Conservation (phyloP, 1,140 invertebrate genomes). For the Anadara kagoshimensis region DNA sequence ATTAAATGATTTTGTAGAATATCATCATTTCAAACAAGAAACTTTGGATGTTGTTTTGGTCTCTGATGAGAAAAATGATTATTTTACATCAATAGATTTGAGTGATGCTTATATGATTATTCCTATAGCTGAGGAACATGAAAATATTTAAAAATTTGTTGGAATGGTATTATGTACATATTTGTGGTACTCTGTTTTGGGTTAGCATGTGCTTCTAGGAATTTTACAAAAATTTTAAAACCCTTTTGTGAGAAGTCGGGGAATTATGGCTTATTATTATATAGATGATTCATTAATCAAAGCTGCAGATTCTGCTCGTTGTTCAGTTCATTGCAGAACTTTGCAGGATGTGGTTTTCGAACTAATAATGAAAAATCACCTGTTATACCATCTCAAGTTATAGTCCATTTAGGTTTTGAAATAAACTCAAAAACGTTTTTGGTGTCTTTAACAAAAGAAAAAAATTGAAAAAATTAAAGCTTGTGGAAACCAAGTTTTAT, state of each 20-base stretch:
- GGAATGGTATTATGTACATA: slow-evolving; percentile 19
- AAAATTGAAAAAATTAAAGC: background rate
- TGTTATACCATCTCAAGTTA: slow-evolving; percentile 7
- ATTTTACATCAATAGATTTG: slow-evolving; percentile 17
- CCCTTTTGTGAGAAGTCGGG: background rate
- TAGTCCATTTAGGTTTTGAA: slow-evolving; percentile 2
- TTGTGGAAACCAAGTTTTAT: too few species aligned
- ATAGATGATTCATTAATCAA: slow-evolving; percentile 10
- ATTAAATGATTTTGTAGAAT: too few species aligned
- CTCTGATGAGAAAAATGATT: background rate
- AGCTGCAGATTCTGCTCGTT: background rate
- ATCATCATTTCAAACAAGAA: too few species aligned
- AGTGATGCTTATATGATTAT: slow-evolving; percentile 24
- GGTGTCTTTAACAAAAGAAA: too few species aligned
- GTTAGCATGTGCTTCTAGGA: slow-evolving; percentile 17
- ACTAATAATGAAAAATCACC: slow-evolving; percentile 19
- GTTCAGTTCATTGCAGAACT: background rate
- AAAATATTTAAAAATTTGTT: slow-evolving; percentile 25
- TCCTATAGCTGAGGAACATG: background rate
- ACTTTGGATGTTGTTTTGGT: slow-evolving; percentile 2
- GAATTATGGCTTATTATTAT: background rate
- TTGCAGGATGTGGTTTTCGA: slow-evolving; percentile 9
- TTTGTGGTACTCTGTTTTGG: slow-evolving; percentile 32
- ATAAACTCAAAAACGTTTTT: slow-evolving; percentile 5
- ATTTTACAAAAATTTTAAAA: slow-evolving; percentile 21